Percentiles rank a stretch among this genome's conserved stretches.
phyloP scores from a whole-genome alignment of 2,888 invertebrate genomes.

The Auanema freiburgensis region DNA sequence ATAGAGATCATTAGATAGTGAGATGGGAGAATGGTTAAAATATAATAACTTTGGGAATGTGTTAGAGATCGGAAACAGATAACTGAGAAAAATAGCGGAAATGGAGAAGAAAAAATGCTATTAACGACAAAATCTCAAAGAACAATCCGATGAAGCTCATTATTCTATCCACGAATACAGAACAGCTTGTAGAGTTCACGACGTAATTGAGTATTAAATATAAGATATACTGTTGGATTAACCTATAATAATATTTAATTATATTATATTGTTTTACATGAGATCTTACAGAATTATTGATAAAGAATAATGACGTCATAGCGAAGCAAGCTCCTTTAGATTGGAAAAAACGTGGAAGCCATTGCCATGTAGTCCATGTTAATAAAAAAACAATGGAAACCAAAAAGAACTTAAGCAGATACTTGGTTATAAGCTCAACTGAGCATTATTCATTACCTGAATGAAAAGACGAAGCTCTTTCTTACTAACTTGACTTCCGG shows the following conservation, averaged over 20 bases:
- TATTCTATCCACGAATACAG: slow-evolving; percentile 36
- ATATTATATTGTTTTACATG: background rate
- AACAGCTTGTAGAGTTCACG: slow-evolving; percentile 54
- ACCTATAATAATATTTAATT: slow-evolving; percentile 22
- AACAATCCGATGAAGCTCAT: slow-evolving; percentile 16
- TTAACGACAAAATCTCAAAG: too few species aligned
- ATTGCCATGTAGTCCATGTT: slow-evolving; percentile 63
- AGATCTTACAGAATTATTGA: slow-evolving; percentile 55
- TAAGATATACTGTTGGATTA: slow-evolving; percentile 61
- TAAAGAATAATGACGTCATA: slow-evolving; percentile 60
- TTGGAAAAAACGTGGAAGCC: slow-evolving; percentile 51
- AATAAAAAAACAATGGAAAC: slow-evolving; percentile 59
- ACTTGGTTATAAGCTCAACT: background rate
- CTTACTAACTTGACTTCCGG: slow-evolving; percentile 56
- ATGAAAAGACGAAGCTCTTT: slow-evolving; percentile 59
- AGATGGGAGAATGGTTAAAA: too few species aligned
- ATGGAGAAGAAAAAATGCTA: too few species aligned
- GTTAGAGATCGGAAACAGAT: too few species aligned
- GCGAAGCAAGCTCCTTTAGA: slow-evolving; percentile 60
- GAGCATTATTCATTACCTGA: slow-evolving; percentile 33
- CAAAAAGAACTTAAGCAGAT: slow-evolving; percentile 54
- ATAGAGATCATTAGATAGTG: too few species aligned
- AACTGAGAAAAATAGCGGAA: too few species aligned
- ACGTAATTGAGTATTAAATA: slow-evolving; percentile 59
- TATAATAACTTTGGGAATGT: too few species aligned